Evolutionary conservation across 2,888 invertebrate genomes (phyloP), one percentile per base, ranked within the genome.

Genomic region (Diarsia dahlii): DNA sequence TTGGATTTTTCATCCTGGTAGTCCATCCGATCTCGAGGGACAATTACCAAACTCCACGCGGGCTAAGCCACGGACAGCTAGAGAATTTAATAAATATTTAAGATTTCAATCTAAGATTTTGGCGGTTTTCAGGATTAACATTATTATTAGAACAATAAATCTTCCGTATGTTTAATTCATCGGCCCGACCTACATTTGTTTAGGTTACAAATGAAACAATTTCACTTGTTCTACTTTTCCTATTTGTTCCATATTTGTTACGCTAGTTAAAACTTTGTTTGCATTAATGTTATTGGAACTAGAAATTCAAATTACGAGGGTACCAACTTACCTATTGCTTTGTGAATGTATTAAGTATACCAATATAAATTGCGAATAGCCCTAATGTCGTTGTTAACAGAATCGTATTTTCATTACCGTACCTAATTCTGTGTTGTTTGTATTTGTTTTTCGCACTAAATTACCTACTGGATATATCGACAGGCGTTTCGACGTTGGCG

Each of bases 121-220:
- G 48, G 52, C 28, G 60, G 52, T 81, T 84, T 70, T 28, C 58
- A 71, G 18, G n/a, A 81, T 84, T 82, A 63, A 77, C 81, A 81
- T 85, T 85, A 52, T 74, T 68, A 52, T 74, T 68, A 18, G 46
- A 77, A 74, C 73, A 77, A 84, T 81, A 81, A 78, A 74, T 81
- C 69, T 71, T 52, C 12, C 23, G 74, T 78, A 67, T 81, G 82
- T 85, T 78, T 83, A 74, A 85, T 85, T 83, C 85, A 84, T 69
- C 50, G 54, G 68, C 70, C 52, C 68, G 72, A 78, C 76, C 81
- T 80, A 81, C 48, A 66, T 81, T 83, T 85, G 82, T 78, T 74
- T 74, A 69, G 12, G 64, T 77, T 58, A 65, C 62, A 74, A 81
- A 85, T 70, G 58, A 80, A 81, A 73, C 84, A 62, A 77, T 69